Conservation (phyloP, 2,797 vertebrate genomes). For the Gallinago stenura region DNA sequence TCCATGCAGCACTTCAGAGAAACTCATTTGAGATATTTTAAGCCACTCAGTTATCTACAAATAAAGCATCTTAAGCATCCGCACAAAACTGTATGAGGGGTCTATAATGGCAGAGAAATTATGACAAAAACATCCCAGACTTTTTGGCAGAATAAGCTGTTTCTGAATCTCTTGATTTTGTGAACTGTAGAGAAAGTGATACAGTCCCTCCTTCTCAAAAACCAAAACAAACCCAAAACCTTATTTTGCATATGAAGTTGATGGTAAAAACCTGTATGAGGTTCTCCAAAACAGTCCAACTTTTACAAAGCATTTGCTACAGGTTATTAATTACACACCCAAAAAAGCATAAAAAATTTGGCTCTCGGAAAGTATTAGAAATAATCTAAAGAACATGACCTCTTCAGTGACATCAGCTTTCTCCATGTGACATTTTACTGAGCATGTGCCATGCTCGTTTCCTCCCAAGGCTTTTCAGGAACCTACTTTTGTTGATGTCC, state of each 20-base stretch:
- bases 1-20: not conserved
- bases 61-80: not conserved
- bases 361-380: not conserved
- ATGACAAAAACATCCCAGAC: not conserved
- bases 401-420: not conserved
- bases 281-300: not conserved
- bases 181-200: not conserved
- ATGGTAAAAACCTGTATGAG: not conserved
- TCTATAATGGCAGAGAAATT: not conserved
- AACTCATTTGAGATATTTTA: not conserved
- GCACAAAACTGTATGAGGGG: not conserved
- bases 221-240: not conserved
- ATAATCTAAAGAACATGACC: not conserved
- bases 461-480: not conserved
- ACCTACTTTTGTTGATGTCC: not conserved
- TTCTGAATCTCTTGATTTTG: not conserved
- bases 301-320: not conserved
- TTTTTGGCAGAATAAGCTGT: not conserved
- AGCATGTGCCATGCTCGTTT: not conserved
- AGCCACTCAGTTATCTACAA: not conserved
- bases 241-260: not conserved
- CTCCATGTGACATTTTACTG: not conserved
- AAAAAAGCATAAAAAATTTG: not conserved
- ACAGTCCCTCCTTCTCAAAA: not conserved
- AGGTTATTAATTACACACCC: not conserved